Base-by-base conservation (phyloP, 2,888 invertebrate species). In the Sicus ferrugineus region DNA sequence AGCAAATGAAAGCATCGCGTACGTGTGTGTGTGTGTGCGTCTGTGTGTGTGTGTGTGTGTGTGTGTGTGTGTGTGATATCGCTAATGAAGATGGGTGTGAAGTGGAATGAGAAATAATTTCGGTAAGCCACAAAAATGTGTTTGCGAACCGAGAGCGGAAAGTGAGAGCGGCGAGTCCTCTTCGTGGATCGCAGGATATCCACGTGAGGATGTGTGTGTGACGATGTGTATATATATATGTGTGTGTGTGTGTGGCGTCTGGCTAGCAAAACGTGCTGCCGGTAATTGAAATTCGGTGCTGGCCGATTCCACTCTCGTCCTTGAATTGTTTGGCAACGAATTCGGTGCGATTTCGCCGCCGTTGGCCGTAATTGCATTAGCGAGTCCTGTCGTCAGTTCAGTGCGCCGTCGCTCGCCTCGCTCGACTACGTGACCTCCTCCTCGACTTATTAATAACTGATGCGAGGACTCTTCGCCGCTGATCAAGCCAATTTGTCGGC, bases 331-430 rank as follows among this genome's bases (percentile, higher is more conserved):
- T 42, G 58, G 23, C 61, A 68, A 67, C 73, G 63, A 73, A 68
- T 71, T 58, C 70, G 63, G 61, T 66, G 64, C 69, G 68, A 69
- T 70, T 70, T 75, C 75, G 79, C 77, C 76, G 76, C 75, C 77
- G 77, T 79, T 76, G 76, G 76, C 77, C 75, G 78, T 80, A 79
- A 80, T 80, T 80, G 79, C 79, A 79, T 79, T 78, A 78, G 78
- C n/a, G 19, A 21, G 23, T 11, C 34, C 59, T n/a, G 19, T n/a
- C 1, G 34, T 11, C 59, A 9, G 59, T 34, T 31, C 34, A 19
- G 31, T 42, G 42, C 31, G 21, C 21, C 23, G 19, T 28, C 50
- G 34, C 42, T 61, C 6, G 23, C 38, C 14, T 21, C 23, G 61
- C 26, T 26, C 4, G 31, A 30, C 31, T 71, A 73, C 73, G 73